phyloP scores from a whole-genome alignment of 2,797 vertebrate species.

The Okamejei kenojei region DNA sequence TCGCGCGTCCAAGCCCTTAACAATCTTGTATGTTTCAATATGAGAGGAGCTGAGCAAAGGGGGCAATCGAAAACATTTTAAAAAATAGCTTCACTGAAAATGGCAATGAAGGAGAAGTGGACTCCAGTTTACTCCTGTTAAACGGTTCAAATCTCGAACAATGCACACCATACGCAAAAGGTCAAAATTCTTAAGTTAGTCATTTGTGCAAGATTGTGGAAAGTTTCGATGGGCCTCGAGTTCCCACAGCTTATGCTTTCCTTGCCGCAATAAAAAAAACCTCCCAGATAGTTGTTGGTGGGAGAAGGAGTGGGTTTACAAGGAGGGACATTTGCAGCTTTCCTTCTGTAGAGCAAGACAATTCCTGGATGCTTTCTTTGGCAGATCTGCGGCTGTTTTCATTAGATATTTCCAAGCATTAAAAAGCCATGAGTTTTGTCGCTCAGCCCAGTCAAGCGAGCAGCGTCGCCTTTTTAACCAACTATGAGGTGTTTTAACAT shows the following conservation, averaged over 20 bases:
- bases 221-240: background rate
- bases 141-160: background rate
- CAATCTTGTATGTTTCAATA: too few species aligned
- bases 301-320: conserved; percentile 10
- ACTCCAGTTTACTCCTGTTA: background rate
- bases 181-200: conserved; percentile 1
- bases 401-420: conserved; percentile 4
- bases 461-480: background rate
- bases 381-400: conserved; percentile 35
- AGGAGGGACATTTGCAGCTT: conserved; percentile 30
- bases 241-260: conserved; percentile 33
- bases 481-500: conserved; percentile 19
- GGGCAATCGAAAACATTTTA: background rate
- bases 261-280: conserved; percentile 9
- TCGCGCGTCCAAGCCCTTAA: too few species aligned
- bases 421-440: background rate
- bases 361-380: conserved; percentile 38
- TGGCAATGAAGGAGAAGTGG: background rate
- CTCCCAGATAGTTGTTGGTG: conserved; percentile 29
- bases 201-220: background rate
- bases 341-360: conserved; percentile 33
- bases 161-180: background rate
- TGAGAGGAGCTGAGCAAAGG: background rate
- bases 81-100: background rate
- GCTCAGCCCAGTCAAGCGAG: background rate